Evolutionary conservation across 1,140 invertebrate genomes (phyloP).

Genomic region (Galendromus occidentalis): DNA sequence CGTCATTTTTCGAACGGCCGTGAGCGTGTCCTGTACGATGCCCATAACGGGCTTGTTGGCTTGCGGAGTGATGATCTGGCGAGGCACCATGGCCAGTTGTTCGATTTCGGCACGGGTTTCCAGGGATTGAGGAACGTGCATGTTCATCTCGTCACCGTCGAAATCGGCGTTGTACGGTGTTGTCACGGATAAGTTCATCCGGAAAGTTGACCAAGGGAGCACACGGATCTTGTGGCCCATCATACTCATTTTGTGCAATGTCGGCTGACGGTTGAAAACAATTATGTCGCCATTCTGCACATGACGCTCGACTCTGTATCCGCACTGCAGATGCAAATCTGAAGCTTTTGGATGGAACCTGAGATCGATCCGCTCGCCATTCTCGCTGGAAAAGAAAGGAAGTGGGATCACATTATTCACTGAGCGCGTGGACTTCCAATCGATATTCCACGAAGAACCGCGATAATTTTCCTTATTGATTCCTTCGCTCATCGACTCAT

Average conservation of each 20-base stretch:
- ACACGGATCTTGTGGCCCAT: slow-evolving; percentile 79
- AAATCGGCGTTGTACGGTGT: slow-evolving; percentile 99
- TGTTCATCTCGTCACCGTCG: slow-evolving; percentile 99
- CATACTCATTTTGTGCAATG: slow-evolving; percentile 99
- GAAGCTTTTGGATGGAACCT: slow-evolving; percentile 94
- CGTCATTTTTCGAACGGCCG: slow-evolving; percentile 98
- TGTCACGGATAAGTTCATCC: slow-evolving; percentile 48
- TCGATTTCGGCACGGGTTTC: slow-evolving; percentile 96
- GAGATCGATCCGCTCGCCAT: slow-evolving; percentile 93
- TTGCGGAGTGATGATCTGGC: slow-evolving; percentile 89
- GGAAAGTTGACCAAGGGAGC: slow-evolving; percentile 26
- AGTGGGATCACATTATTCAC: too few relatives aligned
- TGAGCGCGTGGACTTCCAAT: too few relatives aligned
- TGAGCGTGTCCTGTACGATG: slow-evolving; percentile 97
- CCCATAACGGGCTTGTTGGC: slow-evolving; percentile 98
- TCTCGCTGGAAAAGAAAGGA: slow-evolving; percentile 38
- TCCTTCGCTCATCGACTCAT: too few relatives aligned
- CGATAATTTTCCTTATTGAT: too few relatives aligned
- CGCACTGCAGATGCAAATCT: slow-evolving; percentile 93
- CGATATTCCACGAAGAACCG: too few relatives aligned
- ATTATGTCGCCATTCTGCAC: slow-evolving; percentile 94
- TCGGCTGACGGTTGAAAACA: slow-evolving; percentile 98
- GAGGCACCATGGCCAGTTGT: slow-evolving; percentile 87
- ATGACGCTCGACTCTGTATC: slow-evolving; percentile 91
- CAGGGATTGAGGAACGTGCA: slow-evolving; percentile 96